A percentile compares a stretch with the other conserved stretches of the same genome.
Evolutionary conservation across 2,888 invertebrate genomes (phyloP).

Genomic region (Rhingia rostrata): DNA sequence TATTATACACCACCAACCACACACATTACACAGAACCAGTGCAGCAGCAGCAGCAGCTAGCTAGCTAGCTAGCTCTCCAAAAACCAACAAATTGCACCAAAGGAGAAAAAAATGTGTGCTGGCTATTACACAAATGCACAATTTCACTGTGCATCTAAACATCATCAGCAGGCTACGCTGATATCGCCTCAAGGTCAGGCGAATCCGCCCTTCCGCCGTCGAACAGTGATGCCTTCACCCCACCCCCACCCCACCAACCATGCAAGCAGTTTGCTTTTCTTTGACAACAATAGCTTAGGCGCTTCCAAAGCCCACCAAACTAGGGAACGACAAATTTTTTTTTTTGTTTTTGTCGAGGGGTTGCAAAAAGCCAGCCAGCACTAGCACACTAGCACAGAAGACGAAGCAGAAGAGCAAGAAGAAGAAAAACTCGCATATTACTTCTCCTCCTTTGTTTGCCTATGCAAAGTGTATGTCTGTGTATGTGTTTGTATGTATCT

Average conservation of each 20-base stretch:
- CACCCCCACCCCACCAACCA: background rate
- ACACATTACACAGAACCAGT: conserved; percentile 44
- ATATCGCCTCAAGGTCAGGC: conserved; percentile 70
- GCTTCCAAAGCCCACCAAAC: conserved; percentile 43
- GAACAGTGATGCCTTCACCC: too few relatives aligned
- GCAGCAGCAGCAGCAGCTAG: conserved; percentile 22
- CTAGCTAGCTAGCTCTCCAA: conserved; percentile 51
- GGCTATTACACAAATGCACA: conserved; percentile 62
- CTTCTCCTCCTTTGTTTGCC: conserved; percentile 65
- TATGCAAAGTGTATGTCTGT: conserved; percentile 58
- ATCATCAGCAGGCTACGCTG: conserved; percentile 60
- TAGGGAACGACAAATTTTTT: conserved; percentile 11
- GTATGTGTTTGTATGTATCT: conserved; percentile 18
- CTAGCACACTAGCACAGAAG: conserved; percentile 22
- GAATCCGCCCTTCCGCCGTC: conserved; percentile 1
- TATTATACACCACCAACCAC: conserved; percentile 55
- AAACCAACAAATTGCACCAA: conserved; percentile 36
- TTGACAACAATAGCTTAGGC: conserved; percentile 59
- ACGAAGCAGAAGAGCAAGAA: conserved; percentile 32
- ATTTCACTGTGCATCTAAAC: conserved; percentile 65
- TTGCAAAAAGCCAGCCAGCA: conserved; percentile 38
- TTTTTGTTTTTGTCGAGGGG: conserved; percentile 57
- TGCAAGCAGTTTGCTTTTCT: conserved; percentile 17
- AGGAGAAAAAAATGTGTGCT: conserved; percentile 60
- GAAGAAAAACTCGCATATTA: conserved; percentile 68